phyloP scores from a whole-genome alignment of 2,888 invertebrate species.

The Mechanitis mazaeus region DNA sequence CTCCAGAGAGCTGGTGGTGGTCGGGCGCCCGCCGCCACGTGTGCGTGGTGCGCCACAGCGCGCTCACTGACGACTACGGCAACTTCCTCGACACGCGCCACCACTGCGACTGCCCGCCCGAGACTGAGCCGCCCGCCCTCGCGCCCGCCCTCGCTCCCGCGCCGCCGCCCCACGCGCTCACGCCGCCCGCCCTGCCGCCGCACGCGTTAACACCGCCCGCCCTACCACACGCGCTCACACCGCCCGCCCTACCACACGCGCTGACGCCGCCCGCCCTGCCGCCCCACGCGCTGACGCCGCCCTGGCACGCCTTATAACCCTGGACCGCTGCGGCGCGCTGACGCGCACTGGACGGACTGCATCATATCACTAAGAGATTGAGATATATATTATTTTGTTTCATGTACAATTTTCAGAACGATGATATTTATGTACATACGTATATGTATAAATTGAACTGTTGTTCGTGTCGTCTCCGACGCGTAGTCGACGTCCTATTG shows the following conservation, averaged over 20 bases:
- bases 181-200: slow-evolving; percentile 15
- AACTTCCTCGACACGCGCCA: slow-evolving; percentile 68
- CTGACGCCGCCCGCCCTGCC: slow-evolving; percentile 11
- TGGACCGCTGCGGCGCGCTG: slow-evolving; percentile 9
- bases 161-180: slow-evolving; percentile 17
- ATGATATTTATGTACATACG: background rate
- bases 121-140: slow-evolving; percentile 6
- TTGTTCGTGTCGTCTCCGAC: background rate
- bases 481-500: background rate
- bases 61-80: slow-evolving; percentile 74
- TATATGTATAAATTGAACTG: background rate
- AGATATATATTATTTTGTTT: slow-evolving; percentile 1
- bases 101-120: slow-evolving; percentile 60
- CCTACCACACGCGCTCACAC: no score
- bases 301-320: slow-evolving; percentile 34
- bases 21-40: slow-evolving; percentile 56
- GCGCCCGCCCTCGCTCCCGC: slow-evolving; percentile 26
- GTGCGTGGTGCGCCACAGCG: slow-evolving; percentile 61
- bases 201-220: background rate
- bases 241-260: no score
- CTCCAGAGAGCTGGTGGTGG: slow-evolving; percentile 60
- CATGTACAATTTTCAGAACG: background rate
- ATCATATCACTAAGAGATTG: background rate
- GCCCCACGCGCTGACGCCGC: slow-evolving; percentile 22
- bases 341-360: slow-evolving; percentile 8